Percentiles rank a stretch among this genome's conserved stretches.
These are phyloP conservation scores for Agrypnus murinus DNA, from an alignment of 2,888 invertebrate genomes.

Conservation along the genomic window DNA sequence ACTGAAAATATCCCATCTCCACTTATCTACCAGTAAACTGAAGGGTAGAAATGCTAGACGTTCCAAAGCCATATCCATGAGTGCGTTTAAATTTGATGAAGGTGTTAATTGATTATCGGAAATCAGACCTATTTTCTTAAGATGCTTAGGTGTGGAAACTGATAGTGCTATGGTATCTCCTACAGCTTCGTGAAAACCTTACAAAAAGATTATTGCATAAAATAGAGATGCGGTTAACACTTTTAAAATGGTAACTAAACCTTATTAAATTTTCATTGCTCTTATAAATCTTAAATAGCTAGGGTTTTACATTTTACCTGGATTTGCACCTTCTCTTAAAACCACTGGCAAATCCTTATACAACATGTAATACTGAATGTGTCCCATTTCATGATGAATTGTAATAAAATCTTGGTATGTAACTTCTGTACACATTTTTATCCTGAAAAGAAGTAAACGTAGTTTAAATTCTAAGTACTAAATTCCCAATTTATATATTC, in stretches of 20 bases:
- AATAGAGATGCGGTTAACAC: background rate
- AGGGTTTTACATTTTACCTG: constrained; percentile 66
- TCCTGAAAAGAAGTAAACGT: constrained; percentile 62
- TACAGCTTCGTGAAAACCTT: constrained; percentile 76
- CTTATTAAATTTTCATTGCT: background rate
- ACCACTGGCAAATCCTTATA: constrained; percentile 75
- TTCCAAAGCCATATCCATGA: constrained; percentile 71
- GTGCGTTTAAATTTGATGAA: constrained; percentile 71
- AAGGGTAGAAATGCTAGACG: constrained; percentile 76
- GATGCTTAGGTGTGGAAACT: constrained; percentile 73
- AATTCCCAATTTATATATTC: too few relatives aligned
- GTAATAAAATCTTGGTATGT: constrained; percentile 77
- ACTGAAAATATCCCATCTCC: constrained; percentile 76
- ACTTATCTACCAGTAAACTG: constrained; percentile 74
- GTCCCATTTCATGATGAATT: constrained; percentile 85
- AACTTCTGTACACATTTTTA: constrained; percentile 77
- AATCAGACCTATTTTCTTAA: constrained; percentile 71
- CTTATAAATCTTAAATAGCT: background rate
- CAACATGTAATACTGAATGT: constrained; percentile 78
- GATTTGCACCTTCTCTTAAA: constrained; percentile 74
- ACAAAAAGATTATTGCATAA: background rate
- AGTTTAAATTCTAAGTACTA: too few relatives aligned
- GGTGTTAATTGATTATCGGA: constrained; percentile 65
- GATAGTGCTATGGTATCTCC: constrained; percentile 78
- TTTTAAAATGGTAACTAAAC: background rate